phyloP scores from a whole-genome alignment of 1,140 invertebrate species.

The Drosophila parvula region DNA sequence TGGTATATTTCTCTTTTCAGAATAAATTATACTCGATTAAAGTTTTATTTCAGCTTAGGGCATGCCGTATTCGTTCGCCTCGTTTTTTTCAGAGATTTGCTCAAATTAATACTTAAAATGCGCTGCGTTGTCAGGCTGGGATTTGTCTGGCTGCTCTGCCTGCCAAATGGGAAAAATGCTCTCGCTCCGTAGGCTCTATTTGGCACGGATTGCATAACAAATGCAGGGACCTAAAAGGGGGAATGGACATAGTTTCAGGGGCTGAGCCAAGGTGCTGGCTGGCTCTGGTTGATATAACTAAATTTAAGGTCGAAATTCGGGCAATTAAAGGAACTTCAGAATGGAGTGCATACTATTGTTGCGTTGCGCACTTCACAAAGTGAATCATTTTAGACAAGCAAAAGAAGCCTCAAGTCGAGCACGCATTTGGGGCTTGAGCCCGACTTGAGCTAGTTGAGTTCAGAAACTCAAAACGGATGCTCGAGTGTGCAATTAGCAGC shows the following conservation, averaged over 20 bases:
- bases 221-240: conserved; percentile 36
- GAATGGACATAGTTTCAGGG: not conserved
- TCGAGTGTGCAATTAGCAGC: conserved; percentile 74
- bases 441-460: conserved; percentile 46
- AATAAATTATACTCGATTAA: not conserved
- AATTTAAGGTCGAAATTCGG: conserved; percentile 38
- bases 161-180: conserved; percentile 73
- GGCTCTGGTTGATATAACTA: conserved; percentile 19
- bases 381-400: conserved; percentile 44
- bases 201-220: conserved; percentile 68
- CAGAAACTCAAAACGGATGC: conserved; percentile 31
- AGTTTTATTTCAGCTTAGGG: conserved; percentile 10
- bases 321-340: conserved; percentile 42
- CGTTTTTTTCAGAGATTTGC: conserved; percentile 17
- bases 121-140: conserved; percentile 72
- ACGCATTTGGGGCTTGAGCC: conserved; percentile 17
- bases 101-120: conserved; percentile 77
- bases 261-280: not conserved
- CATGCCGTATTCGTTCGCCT: conserved; percentile 26
- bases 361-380: conserved; percentile 18
- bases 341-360: conserved; percentile 18
- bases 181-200: conserved; percentile 56
- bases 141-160: conserved; percentile 68
- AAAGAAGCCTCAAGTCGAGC: conserved; percentile 28
- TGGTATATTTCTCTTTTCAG: not conserved